Conservation (phyloP, 2,888 invertebrate genomes). For the Microplitis manilae region DNA sequence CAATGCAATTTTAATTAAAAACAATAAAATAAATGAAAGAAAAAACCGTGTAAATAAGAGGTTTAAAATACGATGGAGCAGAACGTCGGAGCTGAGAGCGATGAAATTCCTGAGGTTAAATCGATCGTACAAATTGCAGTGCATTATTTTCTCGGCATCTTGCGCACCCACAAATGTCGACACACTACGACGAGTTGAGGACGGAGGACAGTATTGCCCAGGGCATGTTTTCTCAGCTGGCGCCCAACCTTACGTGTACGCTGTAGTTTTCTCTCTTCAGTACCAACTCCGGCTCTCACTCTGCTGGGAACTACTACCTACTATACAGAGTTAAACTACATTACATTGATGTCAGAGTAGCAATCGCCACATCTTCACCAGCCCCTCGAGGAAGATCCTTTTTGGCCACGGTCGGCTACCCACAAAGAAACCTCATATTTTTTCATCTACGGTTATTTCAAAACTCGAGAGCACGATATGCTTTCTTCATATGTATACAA, state of each 20-base stretch:
- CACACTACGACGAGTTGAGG: constrained; percentile 34
- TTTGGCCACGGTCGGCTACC: constrained; percentile 70
- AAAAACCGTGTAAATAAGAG: not conserved
- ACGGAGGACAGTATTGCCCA: constrained; percentile 49
- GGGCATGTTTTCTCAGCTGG: constrained; percentile 70
- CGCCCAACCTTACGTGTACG: constrained; percentile 46
- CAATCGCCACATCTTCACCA: constrained; percentile 37
- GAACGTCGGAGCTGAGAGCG: not conserved
- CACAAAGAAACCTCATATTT: constrained; percentile 62
- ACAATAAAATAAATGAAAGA: not conserved
- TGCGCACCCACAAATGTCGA: constrained; percentile 53
- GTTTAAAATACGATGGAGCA: not conserved
- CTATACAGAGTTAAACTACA: not conserved
- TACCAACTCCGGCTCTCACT: constrained; percentile 18
- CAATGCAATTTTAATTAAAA: not conserved
- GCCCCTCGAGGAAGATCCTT: constrained; percentile 60
- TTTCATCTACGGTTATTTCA: constrained; percentile 53
- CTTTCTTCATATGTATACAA: constrained; percentile 61
- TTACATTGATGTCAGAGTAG: not conserved
- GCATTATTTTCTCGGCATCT: constrained; percentile 27
- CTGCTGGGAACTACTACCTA: constrained; percentile 15
- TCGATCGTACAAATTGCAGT: constrained; percentile 52
- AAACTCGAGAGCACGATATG: constrained; percentile 59
- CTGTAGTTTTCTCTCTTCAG: not conserved
- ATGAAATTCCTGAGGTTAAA: constrained; percentile 33